Evolutionary conservation across 2,888 invertebrate species (phyloP), one percentile per base, ranked within the genome.

Genomic region (Hedychridium roseum): DNA sequence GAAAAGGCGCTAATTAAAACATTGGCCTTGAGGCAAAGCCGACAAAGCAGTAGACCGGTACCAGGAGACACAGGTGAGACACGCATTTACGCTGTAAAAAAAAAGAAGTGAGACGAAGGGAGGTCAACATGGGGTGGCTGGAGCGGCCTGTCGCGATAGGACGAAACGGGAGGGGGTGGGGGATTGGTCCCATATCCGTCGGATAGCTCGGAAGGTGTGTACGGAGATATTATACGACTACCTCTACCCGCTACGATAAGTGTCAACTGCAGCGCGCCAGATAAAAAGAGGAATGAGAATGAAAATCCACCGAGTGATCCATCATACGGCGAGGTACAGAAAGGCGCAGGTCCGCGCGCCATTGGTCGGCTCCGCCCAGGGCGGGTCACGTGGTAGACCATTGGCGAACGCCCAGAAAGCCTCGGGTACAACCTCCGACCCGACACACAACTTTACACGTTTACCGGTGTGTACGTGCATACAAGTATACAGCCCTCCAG

Each of bases 241-340:
- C 61, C 58, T 61, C 30, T 61, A 38, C 36, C 58, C 32, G 58
- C 50, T 50, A 54, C 71, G 74, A 74, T 77, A 78, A 74, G 74
- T 75, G 77, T 78, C 77, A 77, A 78, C 78, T 76, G 75, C 77
- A 76, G 61, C 71, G 70, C 65, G 71, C 66, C 66, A 78, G 78
- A 78, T 78, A 78, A 77, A 78, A 77, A 68, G 67, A 73, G 45
- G 57, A 57, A 60, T 61, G 69, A 72, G 71, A 74, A 73, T 74
- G 71, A 76, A 73, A 74, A 76, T 73, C 66, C 65, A 60, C 58
- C 60, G 44, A 58, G 64, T 73, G 77, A 78, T 78, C 78, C 78
- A 78, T 78, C 78, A 78, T 72, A 71, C 65, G 68, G 74, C 70
- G 65, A 68, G 71, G 64, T 68, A 63, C 52, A 53, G 46, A 57